A percentile compares a stretch with the other conserved stretches of the same genome.
Evolutionary conservation across 2,797 vertebrate species (phyloP).

Genomic region (Myotis myotis): DNA sequence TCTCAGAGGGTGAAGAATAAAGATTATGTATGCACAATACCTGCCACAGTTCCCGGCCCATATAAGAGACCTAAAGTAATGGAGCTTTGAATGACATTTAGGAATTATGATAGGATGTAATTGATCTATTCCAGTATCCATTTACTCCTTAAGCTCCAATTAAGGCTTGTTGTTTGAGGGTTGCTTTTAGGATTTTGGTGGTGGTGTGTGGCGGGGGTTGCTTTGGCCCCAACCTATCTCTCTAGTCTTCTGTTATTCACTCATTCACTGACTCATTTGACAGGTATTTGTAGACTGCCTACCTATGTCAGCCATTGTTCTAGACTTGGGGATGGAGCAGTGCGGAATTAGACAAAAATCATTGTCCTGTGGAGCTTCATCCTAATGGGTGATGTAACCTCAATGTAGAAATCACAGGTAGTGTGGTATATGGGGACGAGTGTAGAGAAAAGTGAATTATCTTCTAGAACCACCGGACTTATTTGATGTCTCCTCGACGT

Average conservation of each 20-base stretch:
- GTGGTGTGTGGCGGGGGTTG: neutral
- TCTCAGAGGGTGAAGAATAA: neutral
- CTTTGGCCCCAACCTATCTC: neutral
- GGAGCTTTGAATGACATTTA: neutral
- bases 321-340: neutral
- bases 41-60: neutral
- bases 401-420: neutral
- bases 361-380: neutral
- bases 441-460: neutral
- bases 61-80: neutral
- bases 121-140: neutral
- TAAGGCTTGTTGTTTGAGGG: neutral
- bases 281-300: neutral
- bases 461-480: neutral
- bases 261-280: neutral
- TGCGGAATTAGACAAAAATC: neutral
- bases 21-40: accelerated
- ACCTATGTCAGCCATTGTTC: neutral
- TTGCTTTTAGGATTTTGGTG: neutral
- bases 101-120: neutral
- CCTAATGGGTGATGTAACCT: neutral
- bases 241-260: neutral
- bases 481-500: neutral
- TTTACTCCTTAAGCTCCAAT: neutral
- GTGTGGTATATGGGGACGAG: neutral